Evolutionary conservation across 2,888 invertebrate species (phyloP), one percentile per base, ranked within the genome.

Genomic region (Notodromas monacha): DNA sequence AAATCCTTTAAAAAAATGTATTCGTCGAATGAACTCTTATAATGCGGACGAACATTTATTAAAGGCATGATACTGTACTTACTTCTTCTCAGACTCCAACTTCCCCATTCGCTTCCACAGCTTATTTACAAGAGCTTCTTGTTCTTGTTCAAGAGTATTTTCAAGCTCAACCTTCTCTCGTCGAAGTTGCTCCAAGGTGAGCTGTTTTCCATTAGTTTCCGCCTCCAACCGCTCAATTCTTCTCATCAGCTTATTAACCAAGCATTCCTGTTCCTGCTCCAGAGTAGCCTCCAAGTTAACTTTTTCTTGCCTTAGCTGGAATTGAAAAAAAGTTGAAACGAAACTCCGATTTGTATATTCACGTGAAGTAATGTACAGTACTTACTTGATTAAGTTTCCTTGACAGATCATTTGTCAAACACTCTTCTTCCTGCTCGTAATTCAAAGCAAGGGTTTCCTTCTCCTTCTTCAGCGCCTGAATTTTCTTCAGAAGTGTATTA

Each of bases 91-190:
- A 11, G 84, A 72, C 49, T 96, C 92, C 32, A 96, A 54, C 51
- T 92, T 89, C 49, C 92, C 89, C 89, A 96, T 92, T 38, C 86
- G 61, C 49, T 96, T 96, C 86, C 96, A 96, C 35, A 96, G 58
- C 44, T 74, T 69, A 54, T 96, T 96, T 16, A 96, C 92, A 36
- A 96, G 57, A 16, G 92, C 79, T 50, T 96, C 96, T 46, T 99
- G 96, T 45, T 96, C 96, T 51, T 92, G 89, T 45, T 96, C 96
- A 37, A 96, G 55, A 2, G 92, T 89, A 49, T 96, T 96, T 51
- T 96, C 96, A 41, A 99, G 52, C 49, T 96, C 92, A 42, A 74
- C 70, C 60, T 96, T 99, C 55, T 96, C 96, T 37, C 89, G 63
- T 29, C 92, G 64, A 39, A 96, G 56, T 48, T 84, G 77, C 49